phyloP scores from a whole-genome alignment of 2,797 vertebrate species.

The Molossus alvarezi region DNA sequence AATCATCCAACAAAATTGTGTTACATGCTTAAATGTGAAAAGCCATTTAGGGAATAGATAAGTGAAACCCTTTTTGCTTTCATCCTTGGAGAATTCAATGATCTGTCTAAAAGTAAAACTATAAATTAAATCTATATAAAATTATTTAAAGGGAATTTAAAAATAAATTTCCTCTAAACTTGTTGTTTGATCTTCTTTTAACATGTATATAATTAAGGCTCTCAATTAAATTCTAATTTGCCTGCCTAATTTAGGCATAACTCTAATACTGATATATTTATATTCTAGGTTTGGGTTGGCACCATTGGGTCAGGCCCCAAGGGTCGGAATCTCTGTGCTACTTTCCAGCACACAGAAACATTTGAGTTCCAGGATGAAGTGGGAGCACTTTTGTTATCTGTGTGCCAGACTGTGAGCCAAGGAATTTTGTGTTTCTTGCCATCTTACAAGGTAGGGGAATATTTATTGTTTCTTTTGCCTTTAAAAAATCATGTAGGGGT shows the following conservation, averaged over 20 bases:
- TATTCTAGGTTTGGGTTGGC: conserved; percentile 96
- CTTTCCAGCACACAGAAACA: conserved; percentile 96
- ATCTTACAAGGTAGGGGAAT: conserved; percentile 95
- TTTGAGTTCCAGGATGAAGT: conserved; percentile 98
- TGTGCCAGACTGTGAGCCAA: conserved; percentile 94
- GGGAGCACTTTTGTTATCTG: conserved; percentile 93
- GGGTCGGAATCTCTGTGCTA: conserved; percentile 94
- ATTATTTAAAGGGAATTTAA: conserved; percentile 33
- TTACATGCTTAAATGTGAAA: conserved; percentile 48
- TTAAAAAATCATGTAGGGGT: conserved; percentile 50
- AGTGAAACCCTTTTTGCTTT: neutral
- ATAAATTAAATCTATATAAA: conserved; percentile 5
- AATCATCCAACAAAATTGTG: conserved; percentile 11
- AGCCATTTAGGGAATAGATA: conserved; percentile 30
- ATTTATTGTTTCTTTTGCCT: neutral
- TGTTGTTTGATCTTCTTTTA: conserved; percentile 60
- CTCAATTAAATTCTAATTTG: conserved; percentile 56
- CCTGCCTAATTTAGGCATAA: neutral
- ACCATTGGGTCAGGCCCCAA: conserved; percentile 95
- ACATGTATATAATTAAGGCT: conserved; percentile 3
- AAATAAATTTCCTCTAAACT: conserved; percentile 65
- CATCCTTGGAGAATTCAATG: conserved; percentile 27
- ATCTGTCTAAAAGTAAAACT: conserved; percentile 54
- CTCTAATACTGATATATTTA: conserved; percentile 14
- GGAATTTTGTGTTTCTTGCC: conserved; percentile 97